A percentile compares a stretch with the other conserved stretches of the same genome.
phyloP scores from a whole-genome alignment of 2,797 vertebrate genomes.

The Gallinago solitaria region DNA sequence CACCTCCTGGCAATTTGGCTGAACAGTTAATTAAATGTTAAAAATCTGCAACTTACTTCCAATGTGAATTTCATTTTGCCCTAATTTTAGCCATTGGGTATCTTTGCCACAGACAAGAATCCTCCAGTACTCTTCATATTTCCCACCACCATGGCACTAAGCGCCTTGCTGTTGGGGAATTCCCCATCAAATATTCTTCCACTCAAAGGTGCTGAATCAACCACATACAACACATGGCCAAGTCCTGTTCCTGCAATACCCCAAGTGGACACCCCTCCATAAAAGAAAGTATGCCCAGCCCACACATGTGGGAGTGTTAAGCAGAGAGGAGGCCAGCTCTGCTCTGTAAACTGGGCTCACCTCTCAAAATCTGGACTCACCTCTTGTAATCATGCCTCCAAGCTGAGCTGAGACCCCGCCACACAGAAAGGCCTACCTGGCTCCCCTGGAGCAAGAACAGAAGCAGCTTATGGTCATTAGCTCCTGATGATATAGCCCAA shows the following conservation, averaged over 20 bases:
- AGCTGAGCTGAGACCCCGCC: rapidly evolving
- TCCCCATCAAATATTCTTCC: not conserved
- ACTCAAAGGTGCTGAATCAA: not conserved
- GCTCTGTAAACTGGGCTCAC: not conserved
- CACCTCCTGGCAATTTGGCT: not conserved
- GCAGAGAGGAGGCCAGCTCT: not conserved
- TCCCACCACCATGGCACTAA: not conserved
- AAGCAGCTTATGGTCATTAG: not conserved
- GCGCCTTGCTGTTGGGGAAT: not conserved
- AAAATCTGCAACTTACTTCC: slow-evolving; percentile 8
- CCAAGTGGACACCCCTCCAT: not conserved
- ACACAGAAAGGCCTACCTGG: not conserved
- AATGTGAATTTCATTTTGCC: not conserved
- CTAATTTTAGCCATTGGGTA: not conserved
- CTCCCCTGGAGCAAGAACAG: not conserved
- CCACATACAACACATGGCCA: not conserved
- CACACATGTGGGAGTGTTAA: not conserved
- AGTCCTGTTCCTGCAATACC: not conserved
- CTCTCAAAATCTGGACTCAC: not conserved
- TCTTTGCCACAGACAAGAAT: not conserved
- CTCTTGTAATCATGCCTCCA: not conserved
- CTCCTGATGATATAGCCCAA: not conserved
- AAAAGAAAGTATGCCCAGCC: not conserved
- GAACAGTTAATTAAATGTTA: slow-evolving; percentile 30
- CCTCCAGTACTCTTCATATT: not conserved